Evolutionary conservation across 64 coral and sea anemone genomes (phyloP), one percentile per base, ranked within the genome.

Genomic region (Anthopleura sola): DNA sequence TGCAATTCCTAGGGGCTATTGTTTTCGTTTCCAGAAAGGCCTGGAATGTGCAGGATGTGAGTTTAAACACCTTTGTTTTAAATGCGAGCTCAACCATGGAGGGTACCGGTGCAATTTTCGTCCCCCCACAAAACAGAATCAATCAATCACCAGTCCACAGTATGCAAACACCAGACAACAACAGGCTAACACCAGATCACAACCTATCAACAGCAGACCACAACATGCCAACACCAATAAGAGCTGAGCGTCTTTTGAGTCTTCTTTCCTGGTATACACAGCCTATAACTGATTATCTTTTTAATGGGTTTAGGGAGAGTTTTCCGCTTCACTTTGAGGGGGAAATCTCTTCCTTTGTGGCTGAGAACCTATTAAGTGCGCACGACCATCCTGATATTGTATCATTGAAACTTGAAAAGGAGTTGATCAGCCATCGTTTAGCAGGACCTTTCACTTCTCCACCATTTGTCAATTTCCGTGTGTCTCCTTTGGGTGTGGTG

Each of bases 401-500:
- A 18, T 60, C 15, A 14, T 64, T 32, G 23, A 84, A 84, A 84
- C 64, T 84, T 84, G 15, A 38, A 84, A 84, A 62, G 31, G 55
- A 62, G 66, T 9, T 26, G n/a, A 10, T 9, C n/a, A 11, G 2
- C n/a, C 21, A 62, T 56, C 55, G 55, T 21, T 56, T 56, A 16
- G 55, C 55, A 3, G 58, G 23, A 21, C 58, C 5, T 28, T 62
- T 62, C 58, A 62, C n/a, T 62, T 62, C 58, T 10, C 58, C 58
- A 6, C 58, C 85, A 18, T 92, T 92, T 83, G 21, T 5, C 0
- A 26, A 21, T 38, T 87, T 92, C 86, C 50, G 84, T 19, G 44
- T 80, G 50, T 91, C 84, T 24, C 90, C 80, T 15, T 23, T 84
- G 24, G 90, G 90, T 50, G 48, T 84, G 48, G 78, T 87, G 31